These are phyloP conservation scores for Ips typographus DNA, from an alignment of 1,140 invertebrate species.

Conservation along the genomic window DNA sequence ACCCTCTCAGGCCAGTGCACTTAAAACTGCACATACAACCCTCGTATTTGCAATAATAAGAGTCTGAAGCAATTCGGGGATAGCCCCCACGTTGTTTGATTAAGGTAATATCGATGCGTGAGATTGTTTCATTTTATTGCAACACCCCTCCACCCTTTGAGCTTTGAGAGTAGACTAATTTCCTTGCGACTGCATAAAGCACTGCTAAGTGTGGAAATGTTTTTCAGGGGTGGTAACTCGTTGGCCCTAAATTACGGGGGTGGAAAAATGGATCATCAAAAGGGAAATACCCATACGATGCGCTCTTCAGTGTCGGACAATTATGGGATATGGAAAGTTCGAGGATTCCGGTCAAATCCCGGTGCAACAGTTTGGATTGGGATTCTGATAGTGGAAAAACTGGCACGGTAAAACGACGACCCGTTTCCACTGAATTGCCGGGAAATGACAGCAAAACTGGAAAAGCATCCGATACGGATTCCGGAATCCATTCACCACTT, in stretches of 20 bases:
- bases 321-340: not conserved
- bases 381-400: conserved; percentile 68
- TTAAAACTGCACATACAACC: conserved; percentile 1
- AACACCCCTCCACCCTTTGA: conserved; percentile 22
- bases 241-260: conserved; percentile 8
- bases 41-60: conserved; percentile 16
- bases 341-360: conserved; percentile 32
- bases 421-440: conserved; percentile 53
- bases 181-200: too few relatives aligned
- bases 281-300: conserved; percentile 27
- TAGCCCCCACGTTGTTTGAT: conserved; percentile 43
- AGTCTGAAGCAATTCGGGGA: conserved; percentile 29
- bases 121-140: conserved; percentile 48
- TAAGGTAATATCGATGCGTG: conserved; percentile 50
- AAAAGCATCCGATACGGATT: conserved; percentile 58
- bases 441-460: conserved; percentile 27
- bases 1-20: not conserved
- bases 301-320: conserved; percentile 26
- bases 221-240: too few relatives aligned
- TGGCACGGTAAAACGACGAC: conserved; percentile 64
- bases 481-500: conserved; percentile 60
- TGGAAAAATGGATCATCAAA: conserved; percentile 33
- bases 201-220: too few relatives aligned
- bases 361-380: conserved; percentile 59
- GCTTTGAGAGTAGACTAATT: too few relatives aligned